Base-by-base conservation (phyloP, 2,888 invertebrate genomes). In the Cantharis nigra region DNA sequence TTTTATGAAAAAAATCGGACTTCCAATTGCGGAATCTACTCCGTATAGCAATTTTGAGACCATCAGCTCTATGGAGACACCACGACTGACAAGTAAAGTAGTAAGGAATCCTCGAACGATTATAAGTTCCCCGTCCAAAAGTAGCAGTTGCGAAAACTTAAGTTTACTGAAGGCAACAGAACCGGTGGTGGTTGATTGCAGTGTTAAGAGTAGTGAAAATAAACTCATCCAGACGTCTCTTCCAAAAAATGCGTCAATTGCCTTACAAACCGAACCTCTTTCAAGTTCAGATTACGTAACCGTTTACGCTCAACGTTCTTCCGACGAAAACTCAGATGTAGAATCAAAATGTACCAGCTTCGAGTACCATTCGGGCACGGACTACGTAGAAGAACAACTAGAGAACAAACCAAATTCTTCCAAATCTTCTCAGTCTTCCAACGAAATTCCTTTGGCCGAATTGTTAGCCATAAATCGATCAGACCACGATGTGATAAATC, bases 341-440 rank as follows among this genome's bases (percentile, higher is more conserved):
- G 49, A 49, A n/a, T 85, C 86, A 80, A 91, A 91, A 83, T 92
- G 92, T 33, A 92, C 93, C 83, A 93, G 93, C 84, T 93, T 93
- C 87, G 93, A 93, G 85, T 93, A 93, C 84, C 89, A 91, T 87
- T 90, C 90, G 71, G 91, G 90, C 2, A 89, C 23, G 16, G 79
- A 74, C 63, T 62, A 70, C 30, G 72, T 65, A 4, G 11, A 65
- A 33, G 16, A 69, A 69, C 1, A 9, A 69, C 3, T 26, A 23
- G 23, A 69, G 30, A 20, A 3, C 18, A 26, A 28, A 26, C 70
- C 13, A 30, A 67, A 11, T 23, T 65, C 28, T 30, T 30, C 28
- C 28, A 30, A 30, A 30, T 30, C 28, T 2, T 26, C 65, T 1
- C 11, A 20, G 2, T 23, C 74, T 28, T 67, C 77, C 20, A 75